Conservation (phyloP, 2,113 vertebrate genomes). For the Grus americana region DNA sequence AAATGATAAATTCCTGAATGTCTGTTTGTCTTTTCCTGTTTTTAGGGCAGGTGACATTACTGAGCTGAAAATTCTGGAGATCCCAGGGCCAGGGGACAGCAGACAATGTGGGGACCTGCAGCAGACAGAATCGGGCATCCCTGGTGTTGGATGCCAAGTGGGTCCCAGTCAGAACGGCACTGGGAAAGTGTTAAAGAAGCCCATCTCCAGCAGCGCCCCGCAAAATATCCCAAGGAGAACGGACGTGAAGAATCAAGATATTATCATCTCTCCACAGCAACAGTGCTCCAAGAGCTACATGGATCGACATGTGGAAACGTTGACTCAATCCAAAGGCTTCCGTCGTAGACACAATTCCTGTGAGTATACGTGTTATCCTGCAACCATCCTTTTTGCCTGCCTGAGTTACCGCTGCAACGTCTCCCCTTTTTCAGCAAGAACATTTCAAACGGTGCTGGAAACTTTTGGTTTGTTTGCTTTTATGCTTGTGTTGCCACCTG, state of each 20-base stretch:
- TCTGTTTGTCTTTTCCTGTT: neutral
- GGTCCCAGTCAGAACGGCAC: conserved; percentile 76
- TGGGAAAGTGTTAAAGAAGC: conserved; percentile 72
- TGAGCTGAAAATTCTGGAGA: conserved; percentile 94
- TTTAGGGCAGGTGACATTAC: conserved; percentile 95
- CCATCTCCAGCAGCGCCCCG: conserved; percentile 75
- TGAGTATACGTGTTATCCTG: conserved; percentile 67
- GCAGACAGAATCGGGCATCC: conserved; percentile 44
- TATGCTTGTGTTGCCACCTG: neutral
- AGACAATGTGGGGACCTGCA: conserved; percentile 66
- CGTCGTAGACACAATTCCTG: conserved; percentile 95
- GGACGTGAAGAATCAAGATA: conserved; percentile 76
- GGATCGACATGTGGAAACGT: conserved; percentile 84
- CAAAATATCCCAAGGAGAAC: conserved; percentile 85
- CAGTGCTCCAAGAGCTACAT: conserved; percentile 92
- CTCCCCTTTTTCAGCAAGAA: neutral
- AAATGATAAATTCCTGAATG: neutral
- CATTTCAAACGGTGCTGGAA: neutral
- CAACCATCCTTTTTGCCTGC: neutral
- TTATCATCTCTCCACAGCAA: conserved; percentile 80
- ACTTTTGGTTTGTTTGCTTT: neutral
- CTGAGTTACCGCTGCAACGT: too few species aligned
- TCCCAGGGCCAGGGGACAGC: conserved; percentile 73
- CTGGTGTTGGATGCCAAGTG: conserved; percentile 64
- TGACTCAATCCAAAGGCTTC: conserved; percentile 88